These are phyloP conservation scores for Epirrhoe alternata DNA, from an alignment of 2,888 invertebrate genomes.

Conservation along the genomic window DNA sequence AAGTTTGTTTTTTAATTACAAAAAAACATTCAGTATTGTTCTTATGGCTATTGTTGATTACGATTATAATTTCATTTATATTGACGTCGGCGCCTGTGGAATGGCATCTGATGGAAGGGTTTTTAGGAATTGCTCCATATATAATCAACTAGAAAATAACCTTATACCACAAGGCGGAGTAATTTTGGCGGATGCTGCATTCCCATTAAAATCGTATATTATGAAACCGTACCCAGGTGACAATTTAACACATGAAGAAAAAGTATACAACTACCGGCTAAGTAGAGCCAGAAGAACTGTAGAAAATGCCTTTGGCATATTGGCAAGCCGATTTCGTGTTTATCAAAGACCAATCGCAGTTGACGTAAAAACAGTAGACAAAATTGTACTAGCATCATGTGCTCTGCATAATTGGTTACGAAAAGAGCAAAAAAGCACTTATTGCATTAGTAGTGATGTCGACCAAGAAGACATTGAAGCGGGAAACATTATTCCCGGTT, in stretches of 20 bases:
- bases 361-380: slow-evolving; percentile 29
- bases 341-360: slow-evolving; percentile 31
- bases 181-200: slow-evolving; percentile 35
- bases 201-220: slow-evolving; percentile 28
- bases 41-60: slow-evolving; percentile 36
- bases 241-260: slow-evolving; percentile 24
- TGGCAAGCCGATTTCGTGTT: slow-evolving; percentile 25
- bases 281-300: slow-evolving; percentile 35
- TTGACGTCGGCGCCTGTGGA: slow-evolving; percentile 38
- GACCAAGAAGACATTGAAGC: slow-evolving; percentile 32
- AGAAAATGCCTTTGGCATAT: slow-evolving; percentile 40
- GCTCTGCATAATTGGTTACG: slow-evolving; percentile 35
- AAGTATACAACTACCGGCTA: slow-evolving; percentile 37
- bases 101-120: slow-evolving; percentile 36
- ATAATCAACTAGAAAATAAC: slow-evolving; percentile 29
- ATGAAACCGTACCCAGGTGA: slow-evolving; percentile 36
- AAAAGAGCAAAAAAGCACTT: slow-evolving; percentile 26
- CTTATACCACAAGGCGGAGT: slow-evolving; percentile 30
- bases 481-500: slow-evolving; percentile 31
- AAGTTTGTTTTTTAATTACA: slow-evolving; percentile 31
- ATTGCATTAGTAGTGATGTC: slow-evolving; percentile 30
- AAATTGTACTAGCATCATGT: slow-evolving; percentile 34
- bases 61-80: slow-evolving; percentile 32
- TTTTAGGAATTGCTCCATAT: slow-evolving; percentile 33
- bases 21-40: slow-evolving; percentile 34